Conservation (phyloP, 2,888 invertebrate genomes). For the Xiphydria camelus region DNA sequence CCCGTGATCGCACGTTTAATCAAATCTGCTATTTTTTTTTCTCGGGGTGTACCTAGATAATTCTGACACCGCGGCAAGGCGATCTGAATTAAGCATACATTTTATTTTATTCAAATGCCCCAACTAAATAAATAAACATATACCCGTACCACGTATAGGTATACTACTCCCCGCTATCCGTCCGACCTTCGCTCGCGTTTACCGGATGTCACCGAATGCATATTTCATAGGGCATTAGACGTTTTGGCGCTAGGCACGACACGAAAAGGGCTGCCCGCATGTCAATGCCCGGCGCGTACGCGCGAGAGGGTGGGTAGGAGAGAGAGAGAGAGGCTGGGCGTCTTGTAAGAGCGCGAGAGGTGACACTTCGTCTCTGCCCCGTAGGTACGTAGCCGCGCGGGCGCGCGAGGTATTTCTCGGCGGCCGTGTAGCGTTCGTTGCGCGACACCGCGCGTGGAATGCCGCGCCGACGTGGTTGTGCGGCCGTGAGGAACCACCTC, state of each 20-base stretch:
- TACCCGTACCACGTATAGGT: too few species aligned
- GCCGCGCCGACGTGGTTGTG: too few species aligned
- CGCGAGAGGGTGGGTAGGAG: slow-evolving; percentile 2
- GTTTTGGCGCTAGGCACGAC: slow-evolving; percentile 19
- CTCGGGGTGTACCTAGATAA: too few species aligned
- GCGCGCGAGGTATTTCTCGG: too few species aligned
- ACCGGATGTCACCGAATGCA: slow-evolving; percentile 1
- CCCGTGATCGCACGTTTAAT: too few species aligned
- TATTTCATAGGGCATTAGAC: not conserved
- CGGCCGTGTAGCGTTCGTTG: too few species aligned
- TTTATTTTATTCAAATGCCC: slow-evolving; percentile 14
- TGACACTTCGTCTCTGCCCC: slow-evolving; percentile 25
- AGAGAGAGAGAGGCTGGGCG: slow-evolving; percentile 12
- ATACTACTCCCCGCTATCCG: too few species aligned
- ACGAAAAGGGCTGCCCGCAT: slow-evolving; percentile 35
- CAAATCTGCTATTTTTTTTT: too few species aligned
- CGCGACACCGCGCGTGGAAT: too few species aligned
- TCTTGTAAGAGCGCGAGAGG: slow-evolving; percentile 8
- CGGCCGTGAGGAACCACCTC: too few species aligned
- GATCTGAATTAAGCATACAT: slow-evolving; percentile 13
- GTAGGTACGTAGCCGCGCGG: too few species aligned
- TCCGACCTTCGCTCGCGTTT: not conserved
- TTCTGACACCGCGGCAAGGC: too few species aligned
- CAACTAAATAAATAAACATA: not conserved
- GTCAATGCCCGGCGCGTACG: slow-evolving; percentile 22